These are phyloP conservation scores for Cephus spinipes DNA, from an alignment of 2,888 invertebrate genomes.

Conservation along the genomic window DNA sequence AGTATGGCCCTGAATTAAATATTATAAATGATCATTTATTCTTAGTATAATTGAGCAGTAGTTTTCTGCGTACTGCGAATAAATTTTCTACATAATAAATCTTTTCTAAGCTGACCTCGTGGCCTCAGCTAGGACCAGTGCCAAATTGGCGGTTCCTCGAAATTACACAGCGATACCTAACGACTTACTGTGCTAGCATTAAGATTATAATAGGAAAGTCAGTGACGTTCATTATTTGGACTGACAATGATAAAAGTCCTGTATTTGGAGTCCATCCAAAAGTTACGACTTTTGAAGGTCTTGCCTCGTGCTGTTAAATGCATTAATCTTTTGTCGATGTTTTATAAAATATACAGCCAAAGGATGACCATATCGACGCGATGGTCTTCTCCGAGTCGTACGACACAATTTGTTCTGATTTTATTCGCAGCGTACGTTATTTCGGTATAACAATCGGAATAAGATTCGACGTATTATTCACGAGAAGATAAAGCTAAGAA, in stretches of 20 bases:
- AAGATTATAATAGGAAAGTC: not conserved
- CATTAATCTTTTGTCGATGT: not conserved
- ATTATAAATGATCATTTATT: not conserved
- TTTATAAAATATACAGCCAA: not conserved
- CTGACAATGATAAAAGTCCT: not conserved
- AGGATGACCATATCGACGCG: not conserved
- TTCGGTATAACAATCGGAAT: not conserved
- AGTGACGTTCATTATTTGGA: not conserved
- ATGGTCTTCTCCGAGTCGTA: not conserved
- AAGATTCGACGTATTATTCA: not conserved
- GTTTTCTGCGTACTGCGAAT: not conserved
- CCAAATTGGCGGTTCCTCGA: not conserved
- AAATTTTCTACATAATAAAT: not conserved
- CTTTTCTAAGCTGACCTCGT: not conserved
- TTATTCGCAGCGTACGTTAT: not conserved
- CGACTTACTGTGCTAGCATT: not conserved
- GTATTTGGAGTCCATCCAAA: not conserved
- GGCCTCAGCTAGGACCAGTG: not conserved
- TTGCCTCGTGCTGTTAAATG: not conserved
- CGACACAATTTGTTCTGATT: not conserved
- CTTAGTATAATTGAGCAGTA: not conserved
- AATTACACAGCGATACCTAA: not conserved
- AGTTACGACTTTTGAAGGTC: not conserved
- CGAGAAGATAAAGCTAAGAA: constrained; percentile 40
- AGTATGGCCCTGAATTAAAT: not conserved